Evolutionary conservation across 2,113 vertebrate species (phyloP).

Genomic region (Dromiciops gliroides): DNA sequence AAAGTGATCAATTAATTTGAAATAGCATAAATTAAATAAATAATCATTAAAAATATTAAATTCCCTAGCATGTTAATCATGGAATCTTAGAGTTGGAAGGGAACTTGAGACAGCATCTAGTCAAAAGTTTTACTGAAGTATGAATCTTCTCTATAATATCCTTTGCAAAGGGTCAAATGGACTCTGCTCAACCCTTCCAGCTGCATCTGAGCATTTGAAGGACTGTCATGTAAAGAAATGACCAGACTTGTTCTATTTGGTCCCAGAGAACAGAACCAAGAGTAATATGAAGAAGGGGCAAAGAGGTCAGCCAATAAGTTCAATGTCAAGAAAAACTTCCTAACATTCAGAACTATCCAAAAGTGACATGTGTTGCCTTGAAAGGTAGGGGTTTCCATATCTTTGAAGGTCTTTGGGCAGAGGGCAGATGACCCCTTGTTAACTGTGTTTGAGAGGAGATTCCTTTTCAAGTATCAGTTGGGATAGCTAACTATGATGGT

Average conservation of each 20-base stretch:
- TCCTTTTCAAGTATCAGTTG: background rate
- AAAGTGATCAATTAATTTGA: too few relatives aligned
- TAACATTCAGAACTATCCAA: background rate
- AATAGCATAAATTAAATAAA: too few relatives aligned
- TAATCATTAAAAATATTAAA: too few relatives aligned
- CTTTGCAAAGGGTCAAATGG: background rate
- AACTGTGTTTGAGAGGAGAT: background rate
- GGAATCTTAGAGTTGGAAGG: background rate
- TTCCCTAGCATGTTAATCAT: background rate
- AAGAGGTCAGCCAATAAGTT: background rate
- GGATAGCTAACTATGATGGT: background rate
- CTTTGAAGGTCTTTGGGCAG: background rate
- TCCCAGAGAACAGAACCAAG: background rate
- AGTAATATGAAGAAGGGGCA: background rate
- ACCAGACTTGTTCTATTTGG: background rate
- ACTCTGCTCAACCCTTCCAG: background rate
- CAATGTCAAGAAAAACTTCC: background rate
- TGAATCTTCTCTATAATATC: background rate
- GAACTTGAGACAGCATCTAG: background rate
- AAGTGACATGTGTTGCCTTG: background rate
- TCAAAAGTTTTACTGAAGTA: background rate
- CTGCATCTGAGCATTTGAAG: background rate
- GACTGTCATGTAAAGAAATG: background rate
- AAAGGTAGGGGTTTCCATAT: background rate
- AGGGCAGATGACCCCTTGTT: background rate